Evolutionary conservation across 2,113 vertebrate species (phyloP).

Genomic region (Heteronetta atricapilla): DNA sequence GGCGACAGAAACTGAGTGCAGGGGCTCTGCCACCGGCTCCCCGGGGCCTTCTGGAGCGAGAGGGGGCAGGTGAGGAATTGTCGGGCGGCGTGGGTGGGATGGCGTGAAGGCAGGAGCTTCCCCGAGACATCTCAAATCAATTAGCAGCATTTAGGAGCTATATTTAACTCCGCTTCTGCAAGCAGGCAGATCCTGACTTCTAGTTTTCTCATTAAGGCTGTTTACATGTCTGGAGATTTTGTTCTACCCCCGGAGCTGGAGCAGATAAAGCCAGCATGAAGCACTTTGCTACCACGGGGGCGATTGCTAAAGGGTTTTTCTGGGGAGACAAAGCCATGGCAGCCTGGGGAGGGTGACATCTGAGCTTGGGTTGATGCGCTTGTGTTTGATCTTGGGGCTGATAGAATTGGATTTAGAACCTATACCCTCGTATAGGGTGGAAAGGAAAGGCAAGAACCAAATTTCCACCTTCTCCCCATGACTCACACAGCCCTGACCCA

Average conservation of each 20-base stretch:
- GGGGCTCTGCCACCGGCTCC: background rate
- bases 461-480: background rate
- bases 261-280: background rate
- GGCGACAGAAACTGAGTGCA: background rate
- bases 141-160: constrained; percentile 44
- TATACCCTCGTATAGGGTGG: background rate
- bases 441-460: background rate
- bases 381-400: background rate
- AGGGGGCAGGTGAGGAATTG: constrained; percentile 15
- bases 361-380: accelerated
- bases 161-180: constrained; percentile 7
- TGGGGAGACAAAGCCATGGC: background rate
- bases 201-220: constrained; percentile 9
- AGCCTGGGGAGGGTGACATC: background rate
- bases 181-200: background rate
- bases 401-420: background rate
- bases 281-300: background rate
- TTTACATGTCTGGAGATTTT: constrained; percentile 7
- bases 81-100: background rate
- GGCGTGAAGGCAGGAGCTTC: constrained; percentile 1
- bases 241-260: background rate
- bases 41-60: background rate
- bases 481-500: background rate
- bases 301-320: background rate
- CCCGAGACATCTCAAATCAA: constrained; percentile 35